Conservation (phyloP, 2,113 vertebrate genomes). For the Aldabrachelys gigantea region DNA sequence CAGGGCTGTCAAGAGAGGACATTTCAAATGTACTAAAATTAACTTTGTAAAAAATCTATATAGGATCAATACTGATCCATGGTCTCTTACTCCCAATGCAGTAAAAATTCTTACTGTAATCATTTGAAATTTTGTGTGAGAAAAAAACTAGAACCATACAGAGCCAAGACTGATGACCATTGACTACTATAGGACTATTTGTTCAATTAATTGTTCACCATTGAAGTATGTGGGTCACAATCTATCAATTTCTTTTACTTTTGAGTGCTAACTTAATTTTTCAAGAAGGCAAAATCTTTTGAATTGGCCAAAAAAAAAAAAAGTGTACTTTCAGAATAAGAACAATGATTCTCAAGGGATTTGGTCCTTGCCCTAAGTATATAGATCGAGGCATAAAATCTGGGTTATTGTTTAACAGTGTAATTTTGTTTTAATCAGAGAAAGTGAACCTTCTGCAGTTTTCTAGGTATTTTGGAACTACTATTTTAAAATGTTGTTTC, state of each 20-base stretch:
- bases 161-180: not conserved
- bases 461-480: not conserved
- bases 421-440: not conserved
- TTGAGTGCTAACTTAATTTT: not conserved
- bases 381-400: not conserved
- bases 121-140: not conserved
- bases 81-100: not conserved
- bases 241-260: not conserved
- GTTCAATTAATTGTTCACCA: not conserved
- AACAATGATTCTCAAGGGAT: not conserved
- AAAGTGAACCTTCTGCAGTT: not conserved
- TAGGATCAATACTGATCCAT: not conserved
- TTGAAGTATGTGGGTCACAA: not conserved
- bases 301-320: not conserved
- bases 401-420: not conserved
- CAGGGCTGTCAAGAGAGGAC: not conserved
- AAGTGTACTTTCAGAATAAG: not conserved
- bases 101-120: not conserved
- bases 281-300: not conserved
- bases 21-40: not conserved
- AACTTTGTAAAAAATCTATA: not conserved
- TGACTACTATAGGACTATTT: not conserved
- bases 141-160: not conserved
- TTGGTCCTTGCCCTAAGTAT: not conserved
- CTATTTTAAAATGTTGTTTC: not conserved